Base-by-base conservation (phyloP, 2,888 invertebrate genomes). In the Pteria penguin region DNA sequence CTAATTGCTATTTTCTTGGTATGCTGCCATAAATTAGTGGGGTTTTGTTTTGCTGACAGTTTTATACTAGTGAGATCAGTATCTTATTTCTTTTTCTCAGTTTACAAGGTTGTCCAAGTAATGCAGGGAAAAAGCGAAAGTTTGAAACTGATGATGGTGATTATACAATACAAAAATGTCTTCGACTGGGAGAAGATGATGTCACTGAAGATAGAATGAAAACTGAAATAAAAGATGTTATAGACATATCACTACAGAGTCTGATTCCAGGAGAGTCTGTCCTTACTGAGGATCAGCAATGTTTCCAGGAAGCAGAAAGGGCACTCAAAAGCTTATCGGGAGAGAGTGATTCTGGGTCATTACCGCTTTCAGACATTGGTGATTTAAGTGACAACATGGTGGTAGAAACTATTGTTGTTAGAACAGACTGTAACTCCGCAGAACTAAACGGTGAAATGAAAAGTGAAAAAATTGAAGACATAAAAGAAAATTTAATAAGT, bases 251-350 rank as follows among this genome's bases (percentile, higher is more conserved):
- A 22, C 8, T 65, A 26, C n/a, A n/a, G n/a, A n/a, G n/a, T n/a
- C n/a, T n/a, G n/a, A n/a, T n/a, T n/a, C n/a, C n/a, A n/a, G n/a
- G n/a, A n/a, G n/a, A n/a, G n/a, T n/a, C n/a, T n/a, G n/a, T 96
- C 86, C 32, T 85, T 31, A 96, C 96, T 89, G 97, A 97, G 91
- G 89, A 91, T 61, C 80, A 82, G 69, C 95, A 95, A 0, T 94
- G 96, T 71, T 96, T 97, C 80, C 94, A 96, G 67, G 97, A 97
- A 92, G 97, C 97, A 2, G 97, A 97, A 91, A 96, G 96, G 1
- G 97, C 97, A 0, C 92, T 97, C 33, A 96, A 96, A 91, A 96
- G 96, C 84, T 93, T 97, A n/a, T 96, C 97, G 0, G 96, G 96
- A 22, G 96, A 95, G 90, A 96, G 96, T 96, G 95, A 95, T 68